Percentiles rank a stretch among this genome's conserved stretches.
These are phyloP conservation scores for Salvelinus fontinalis DNA, from an alignment of 2,113 vertebrate species.

Conservation along the genomic window DNA sequence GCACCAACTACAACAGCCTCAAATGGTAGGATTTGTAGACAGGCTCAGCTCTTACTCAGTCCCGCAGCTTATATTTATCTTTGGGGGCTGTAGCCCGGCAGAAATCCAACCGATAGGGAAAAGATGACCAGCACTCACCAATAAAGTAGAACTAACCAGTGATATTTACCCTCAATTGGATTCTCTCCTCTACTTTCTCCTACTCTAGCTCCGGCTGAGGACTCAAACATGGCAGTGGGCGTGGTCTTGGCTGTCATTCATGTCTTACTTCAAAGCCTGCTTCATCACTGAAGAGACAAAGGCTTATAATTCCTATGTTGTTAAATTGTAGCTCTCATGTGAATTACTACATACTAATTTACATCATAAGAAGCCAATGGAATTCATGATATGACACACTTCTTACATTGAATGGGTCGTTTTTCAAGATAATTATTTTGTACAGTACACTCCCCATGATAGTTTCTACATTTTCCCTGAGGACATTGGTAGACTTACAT, in stretches of 20 bases:
- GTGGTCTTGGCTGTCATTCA: constrained; percentile 32
- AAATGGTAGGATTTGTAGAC: constrained; percentile 38
- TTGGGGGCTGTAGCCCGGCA: background rate
- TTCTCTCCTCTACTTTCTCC: background rate
- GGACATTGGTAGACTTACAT: too few species aligned
- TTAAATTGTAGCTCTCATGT: background rate
- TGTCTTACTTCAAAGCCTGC: constrained; percentile 29
- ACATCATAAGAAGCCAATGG: too few species aligned
- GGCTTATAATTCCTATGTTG: background rate
- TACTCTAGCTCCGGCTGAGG: constrained; percentile 48
- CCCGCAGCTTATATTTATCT: background rate
- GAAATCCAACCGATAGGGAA: too few species aligned
- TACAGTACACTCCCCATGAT: too few species aligned
- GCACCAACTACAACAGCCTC: constrained; percentile 1
- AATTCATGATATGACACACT: too few species aligned
- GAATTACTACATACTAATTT: too few species aligned
- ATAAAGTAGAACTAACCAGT: background rate
- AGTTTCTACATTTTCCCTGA: too few species aligned
- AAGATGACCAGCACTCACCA: background rate
- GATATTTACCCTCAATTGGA: background rate
- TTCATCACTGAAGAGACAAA: background rate
- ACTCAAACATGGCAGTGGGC: constrained; percentile 29
- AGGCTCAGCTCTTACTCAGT: background rate
- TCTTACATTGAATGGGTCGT: too few species aligned
- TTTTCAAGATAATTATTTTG: too few species aligned